Conservation (phyloP, 1,140 invertebrate genomes). For the Philopotamus ludificatus region DNA sequence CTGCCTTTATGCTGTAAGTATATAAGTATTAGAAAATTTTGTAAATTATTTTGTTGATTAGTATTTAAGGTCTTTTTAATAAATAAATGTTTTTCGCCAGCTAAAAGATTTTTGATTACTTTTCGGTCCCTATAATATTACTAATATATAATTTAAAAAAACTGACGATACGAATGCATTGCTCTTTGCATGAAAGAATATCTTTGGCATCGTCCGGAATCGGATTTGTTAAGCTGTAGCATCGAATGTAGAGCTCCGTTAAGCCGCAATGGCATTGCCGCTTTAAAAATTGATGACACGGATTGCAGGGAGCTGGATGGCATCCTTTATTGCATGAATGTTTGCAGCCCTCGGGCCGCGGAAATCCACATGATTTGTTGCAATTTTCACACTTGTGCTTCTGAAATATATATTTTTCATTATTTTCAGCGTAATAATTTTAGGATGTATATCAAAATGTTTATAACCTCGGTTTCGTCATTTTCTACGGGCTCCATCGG, state of each 20-base stretch:
- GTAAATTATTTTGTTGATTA: too few relatives aligned
- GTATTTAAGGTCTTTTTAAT: too few relatives aligned
- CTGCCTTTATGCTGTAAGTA: too few relatives aligned
- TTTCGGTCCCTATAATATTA: too few relatives aligned
- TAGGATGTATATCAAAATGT: not conserved
- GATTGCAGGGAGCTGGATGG: conserved; percentile 68
- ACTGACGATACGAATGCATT: conserved; percentile 81
- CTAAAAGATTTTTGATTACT: too few relatives aligned
- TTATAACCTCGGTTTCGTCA: too few relatives aligned
- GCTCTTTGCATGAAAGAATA: conserved; percentile 74
- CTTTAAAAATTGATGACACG: conserved; percentile 71
- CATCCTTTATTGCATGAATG: conserved; percentile 77
- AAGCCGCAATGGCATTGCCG: conserved; percentile 79
- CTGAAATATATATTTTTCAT: conserved; percentile 2
- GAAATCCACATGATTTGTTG: conserved; percentile 65
- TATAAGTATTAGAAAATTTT: too few relatives aligned
- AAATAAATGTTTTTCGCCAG: too few relatives aligned
- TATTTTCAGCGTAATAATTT: too few relatives aligned
- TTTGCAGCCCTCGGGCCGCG: conserved; percentile 71
- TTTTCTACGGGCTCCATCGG: conserved; percentile 49
- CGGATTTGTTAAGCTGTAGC: conserved; percentile 63
- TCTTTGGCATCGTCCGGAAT: conserved; percentile 53
- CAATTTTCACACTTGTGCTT: conserved; percentile 66
- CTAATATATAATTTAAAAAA: conserved; percentile 5
- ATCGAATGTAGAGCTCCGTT: conserved; percentile 71